phyloP scores from a whole-genome alignment of 2,113 vertebrate species.

The Paratilapia polleni region DNA sequence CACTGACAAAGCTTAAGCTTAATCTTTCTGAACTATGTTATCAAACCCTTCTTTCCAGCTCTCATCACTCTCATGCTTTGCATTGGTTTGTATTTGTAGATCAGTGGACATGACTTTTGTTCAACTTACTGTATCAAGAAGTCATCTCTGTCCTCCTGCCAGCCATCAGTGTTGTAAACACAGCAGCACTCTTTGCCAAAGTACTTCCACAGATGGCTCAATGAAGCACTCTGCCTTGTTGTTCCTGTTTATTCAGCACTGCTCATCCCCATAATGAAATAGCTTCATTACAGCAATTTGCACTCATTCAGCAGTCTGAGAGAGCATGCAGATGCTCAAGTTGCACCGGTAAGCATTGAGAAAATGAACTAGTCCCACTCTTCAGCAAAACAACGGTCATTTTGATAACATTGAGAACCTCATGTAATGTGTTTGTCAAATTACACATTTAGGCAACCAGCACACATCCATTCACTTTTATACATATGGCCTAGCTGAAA shows the following conservation, averaged over 20 bases:
- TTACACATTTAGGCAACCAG: slow-evolving; percentile 4
- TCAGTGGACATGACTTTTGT: slow-evolving; percentile 43
- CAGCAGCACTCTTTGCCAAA: slow-evolving; percentile 60
- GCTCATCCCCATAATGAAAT: slow-evolving; percentile 76
- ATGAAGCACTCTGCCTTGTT: slow-evolving; percentile 69
- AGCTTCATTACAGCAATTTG: slow-evolving; percentile 78
- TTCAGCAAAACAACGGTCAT: slow-evolving; percentile 20
- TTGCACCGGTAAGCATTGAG: slow-evolving; percentile 58
- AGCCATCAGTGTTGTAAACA: slow-evolving; percentile 69
- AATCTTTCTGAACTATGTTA: neutral
- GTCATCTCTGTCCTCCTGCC: slow-evolving; percentile 60
- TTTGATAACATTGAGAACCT: slow-evolving; percentile 13
- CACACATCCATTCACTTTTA: neutral
- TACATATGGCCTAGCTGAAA: neutral
- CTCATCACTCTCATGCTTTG: neutral
- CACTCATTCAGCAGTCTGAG: slow-evolving; percentile 71
- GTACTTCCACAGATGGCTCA: slow-evolving; percentile 75
- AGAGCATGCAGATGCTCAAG: slow-evolving; percentile 64
- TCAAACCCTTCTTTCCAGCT: neutral
- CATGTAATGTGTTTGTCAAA: slow-evolving; percentile 14
- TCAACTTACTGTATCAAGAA: slow-evolving; percentile 47
- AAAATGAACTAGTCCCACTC: slow-evolving; percentile 36
- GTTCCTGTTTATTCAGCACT: slow-evolving; percentile 79
- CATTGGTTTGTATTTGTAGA: slow-evolving; percentile 37
- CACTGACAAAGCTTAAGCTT: neutral